Evolutionary conservation across 1,140 invertebrate genomes (phyloP), one percentile per base, ranked within the genome.

Genomic region (Ceratina calcarata): DNA sequence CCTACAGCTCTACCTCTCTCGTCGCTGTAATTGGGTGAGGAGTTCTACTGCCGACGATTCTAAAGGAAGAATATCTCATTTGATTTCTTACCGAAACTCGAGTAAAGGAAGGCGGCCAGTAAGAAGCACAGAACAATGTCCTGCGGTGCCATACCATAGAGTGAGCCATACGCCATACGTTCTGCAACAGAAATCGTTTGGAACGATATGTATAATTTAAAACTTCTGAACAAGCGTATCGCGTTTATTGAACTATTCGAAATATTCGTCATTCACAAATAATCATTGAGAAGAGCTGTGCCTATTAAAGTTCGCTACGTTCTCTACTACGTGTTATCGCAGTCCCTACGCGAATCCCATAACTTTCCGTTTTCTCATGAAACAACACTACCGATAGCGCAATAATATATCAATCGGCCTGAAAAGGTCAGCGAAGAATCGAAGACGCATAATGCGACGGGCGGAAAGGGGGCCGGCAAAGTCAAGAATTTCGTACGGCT

Each of bases 61-160:
- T 15, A 18, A 20, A 6, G 18, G 1, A 3, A 13, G 51, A 24
- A 72, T 71, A 72, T 74, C 64, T 76, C 64, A 49, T 71, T 78
- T 78, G 61, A 75, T 53, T 45, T 83, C 87, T 89, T 85, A 89
- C 89, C 89, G 62, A 89, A 83, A 78, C 75, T 86, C 2, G 72
- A 70, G 73, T 82, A 83, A 22, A 89, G 69, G 24, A 89, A 76
- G 16, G 60, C 71, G 61, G 80, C 75, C 69, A 90, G 78, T 64
- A 89, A 66, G 68, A 84, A 81, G 72, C 86, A 85, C 37, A 88
- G 68, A 80, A 77, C 71, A 60, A 89, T 45, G 82, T 89, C 79
- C 81, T 83, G 78, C 58, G 87, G 84, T 81, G 82, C 87, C 88
- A 90, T 90, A 82, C 83, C 86, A 89, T 84, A 79, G 83, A 75